Conservation (phyloP, 2,888 invertebrate genomes). For the Saturnia pavonia region DNA sequence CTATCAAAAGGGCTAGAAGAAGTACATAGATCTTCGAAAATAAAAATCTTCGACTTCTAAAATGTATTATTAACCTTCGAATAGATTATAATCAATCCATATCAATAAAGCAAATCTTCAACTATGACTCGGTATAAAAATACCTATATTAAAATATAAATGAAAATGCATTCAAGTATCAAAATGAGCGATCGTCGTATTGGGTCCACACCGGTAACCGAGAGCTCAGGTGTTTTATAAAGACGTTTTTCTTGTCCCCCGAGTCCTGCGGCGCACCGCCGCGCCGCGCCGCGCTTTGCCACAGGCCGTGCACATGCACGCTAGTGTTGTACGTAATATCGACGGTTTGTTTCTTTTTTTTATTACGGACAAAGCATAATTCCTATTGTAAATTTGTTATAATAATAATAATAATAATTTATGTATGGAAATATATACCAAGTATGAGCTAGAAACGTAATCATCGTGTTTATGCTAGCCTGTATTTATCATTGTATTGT, state of each 20-base stretch:
- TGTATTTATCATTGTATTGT: neutral
- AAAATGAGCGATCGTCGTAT: slow-evolving; percentile 42
- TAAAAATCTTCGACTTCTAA: neutral
- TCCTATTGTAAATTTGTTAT: neutral
- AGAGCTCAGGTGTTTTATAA: slow-evolving; percentile 70
- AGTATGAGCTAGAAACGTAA: neutral
- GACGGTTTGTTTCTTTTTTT: slow-evolving; percentile 24
- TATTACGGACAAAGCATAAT: slow-evolving; percentile 16
- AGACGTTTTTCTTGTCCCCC: slow-evolving; percentile 74
- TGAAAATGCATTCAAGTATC: slow-evolving; percentile 48
- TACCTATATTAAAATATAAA: neutral
- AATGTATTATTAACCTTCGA: neutral
- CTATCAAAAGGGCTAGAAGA: no score
- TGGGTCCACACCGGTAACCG: slow-evolving; percentile 37
- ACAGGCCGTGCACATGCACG: slow-evolving; percentile 42
- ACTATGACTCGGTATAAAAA: slow-evolving; percentile 1
- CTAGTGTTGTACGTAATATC: slow-evolving; percentile 43
- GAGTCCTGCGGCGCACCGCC: slow-evolving; percentile 40
- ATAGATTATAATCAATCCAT: neutral
- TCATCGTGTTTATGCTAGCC: neutral
- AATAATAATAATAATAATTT: no score
- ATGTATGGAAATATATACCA: neutral
- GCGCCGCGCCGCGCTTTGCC: slow-evolving; percentile 42
- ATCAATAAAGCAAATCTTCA: neutral
- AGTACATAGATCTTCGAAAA: neutral